A percentile compares a stretch with the other conserved stretches of the same genome.
These are phyloP conservation scores for Anseranas semipalmata DNA, from an alignment of 2,113 vertebrate species.

Conservation along the genomic window DNA sequence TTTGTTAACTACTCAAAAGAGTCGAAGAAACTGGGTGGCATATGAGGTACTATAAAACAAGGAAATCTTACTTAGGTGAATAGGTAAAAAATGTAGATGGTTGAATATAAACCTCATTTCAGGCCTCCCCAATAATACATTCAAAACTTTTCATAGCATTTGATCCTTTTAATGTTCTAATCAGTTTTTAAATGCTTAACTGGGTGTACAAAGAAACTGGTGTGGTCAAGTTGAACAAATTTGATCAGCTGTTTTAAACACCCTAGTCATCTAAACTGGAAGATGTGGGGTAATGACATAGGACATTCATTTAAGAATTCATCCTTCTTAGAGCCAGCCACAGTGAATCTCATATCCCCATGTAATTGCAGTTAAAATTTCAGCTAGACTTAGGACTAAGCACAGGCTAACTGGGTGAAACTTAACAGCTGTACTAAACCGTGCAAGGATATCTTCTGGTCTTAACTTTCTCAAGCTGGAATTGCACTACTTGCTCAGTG, in stretches of 20 bases:
- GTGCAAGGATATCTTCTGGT: background rate
- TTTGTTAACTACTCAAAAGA: background rate
- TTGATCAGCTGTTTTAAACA: background rate
- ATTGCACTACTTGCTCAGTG: background rate
- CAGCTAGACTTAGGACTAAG: background rate
- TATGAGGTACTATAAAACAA: background rate
- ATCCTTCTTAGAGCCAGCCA: background rate
- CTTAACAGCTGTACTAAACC: background rate
- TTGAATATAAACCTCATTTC: background rate
- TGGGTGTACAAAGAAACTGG: background rate
- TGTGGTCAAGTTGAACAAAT: background rate
- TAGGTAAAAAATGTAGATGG: fast-evolving
- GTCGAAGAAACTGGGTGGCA: background rate
- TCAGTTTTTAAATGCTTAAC: background rate
- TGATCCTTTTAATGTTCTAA: background rate
- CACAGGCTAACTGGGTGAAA: background rate
- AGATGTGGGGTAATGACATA: background rate
- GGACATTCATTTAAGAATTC: background rate
- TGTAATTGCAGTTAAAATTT: background rate
- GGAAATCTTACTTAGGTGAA: background rate
- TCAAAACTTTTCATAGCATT: background rate
- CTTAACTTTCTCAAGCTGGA: background rate
- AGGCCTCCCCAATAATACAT: fast-evolving
- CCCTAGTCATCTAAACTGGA: background rate
- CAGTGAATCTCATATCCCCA: background rate